A percentile compares a stretch with the other conserved stretches of the same genome.
Conservation (phyloP, 2,888 invertebrate genomes). For the Nemotelus nigrinus region DNA sequence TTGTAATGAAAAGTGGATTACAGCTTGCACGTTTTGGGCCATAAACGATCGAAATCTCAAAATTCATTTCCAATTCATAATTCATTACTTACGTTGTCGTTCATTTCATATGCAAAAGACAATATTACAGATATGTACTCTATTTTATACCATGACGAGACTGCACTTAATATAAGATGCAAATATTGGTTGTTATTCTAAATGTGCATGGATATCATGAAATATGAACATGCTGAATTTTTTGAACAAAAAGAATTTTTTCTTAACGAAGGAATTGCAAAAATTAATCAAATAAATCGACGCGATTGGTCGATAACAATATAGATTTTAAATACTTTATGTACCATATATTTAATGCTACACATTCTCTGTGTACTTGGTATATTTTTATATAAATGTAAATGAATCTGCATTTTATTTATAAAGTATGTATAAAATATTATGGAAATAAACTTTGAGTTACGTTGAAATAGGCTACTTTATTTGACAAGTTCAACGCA, state of each 20-base stretch:
- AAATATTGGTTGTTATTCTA: too few relatives aligned
- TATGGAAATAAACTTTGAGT: constrained; percentile 23
- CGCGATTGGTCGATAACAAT: background rate
- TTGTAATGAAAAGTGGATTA: too few relatives aligned
- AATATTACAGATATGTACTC: too few relatives aligned
- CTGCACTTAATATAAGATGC: too few relatives aligned
- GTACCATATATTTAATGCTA: constrained; percentile 20
- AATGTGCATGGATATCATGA: too few relatives aligned
- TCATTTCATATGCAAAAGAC: too few relatives aligned
- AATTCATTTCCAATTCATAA: too few relatives aligned
- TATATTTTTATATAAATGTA: constrained; percentile 26
- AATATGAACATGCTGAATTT: too few relatives aligned
- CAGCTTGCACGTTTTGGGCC: too few relatives aligned
- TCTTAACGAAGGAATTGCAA: background rate
- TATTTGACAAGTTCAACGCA: background rate
- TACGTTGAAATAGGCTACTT: background rate
- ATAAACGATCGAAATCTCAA: too few relatives aligned
- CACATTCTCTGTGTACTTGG: constrained; percentile 14
- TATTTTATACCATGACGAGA: too few relatives aligned
- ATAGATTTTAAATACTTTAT: constrained; percentile 1
- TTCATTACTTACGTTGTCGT: too few relatives aligned
- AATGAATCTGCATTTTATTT: constrained; percentile 37
- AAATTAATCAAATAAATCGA: constrained; percentile 26
- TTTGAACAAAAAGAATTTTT: background rate
- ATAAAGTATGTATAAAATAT: constrained; percentile 21